Evolutionary conservation across 1,140 invertebrate species (phyloP), one percentile per base, ranked within the genome.

Genomic region (Drosophila virilis): DNA sequence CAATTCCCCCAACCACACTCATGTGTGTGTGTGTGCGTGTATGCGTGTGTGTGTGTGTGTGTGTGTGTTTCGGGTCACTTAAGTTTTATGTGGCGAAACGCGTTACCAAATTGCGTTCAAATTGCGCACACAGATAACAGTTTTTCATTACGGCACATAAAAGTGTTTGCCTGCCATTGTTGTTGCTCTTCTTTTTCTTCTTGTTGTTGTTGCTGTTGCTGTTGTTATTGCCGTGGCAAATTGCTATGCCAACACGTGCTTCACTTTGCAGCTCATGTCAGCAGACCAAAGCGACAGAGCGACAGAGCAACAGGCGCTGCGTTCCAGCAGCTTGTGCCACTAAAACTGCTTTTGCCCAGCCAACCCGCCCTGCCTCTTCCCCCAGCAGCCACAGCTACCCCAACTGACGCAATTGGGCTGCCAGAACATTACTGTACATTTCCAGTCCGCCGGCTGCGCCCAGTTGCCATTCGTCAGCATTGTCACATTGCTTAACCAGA

Each of bases 111-210:
- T 86, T 86, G 83, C 83, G 84, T 84, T 89, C 84, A 89, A 90
- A 89, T 88, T 88, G 84, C 84, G 84, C 84, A 84, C 84, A 78
- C 69, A 86, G 83, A 88, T 86, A 86, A 86, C 83, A 89, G 84
- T 89, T 89, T 88, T 89, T 88, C 83, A 88, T 88, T 89, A 89
- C 84, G 83, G 80, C 83, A 83, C 83, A 86, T 86, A 88, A 86
- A 86, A 86, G 83, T 80, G 79, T 78, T 85, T 75, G 67, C 32
- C 32, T 9, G 50, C 32, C 32, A 7, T 59, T 66, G 32, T 50
- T 55, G 64, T n/a, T 50, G 48, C 15, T 73, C 61, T 13, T 75
- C 66, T 46, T 13, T 6, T 13, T 46, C 33, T 10, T 22, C 10
- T n/a, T 67, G 15, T 55, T 71, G 33, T 55, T 62, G 61, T 8